A percentile compares a stretch with the other conserved stretches of the same genome.
Conservation (phyloP, 2,113 vertebrate species). For the Dolichallabes microphthalmus region DNA sequence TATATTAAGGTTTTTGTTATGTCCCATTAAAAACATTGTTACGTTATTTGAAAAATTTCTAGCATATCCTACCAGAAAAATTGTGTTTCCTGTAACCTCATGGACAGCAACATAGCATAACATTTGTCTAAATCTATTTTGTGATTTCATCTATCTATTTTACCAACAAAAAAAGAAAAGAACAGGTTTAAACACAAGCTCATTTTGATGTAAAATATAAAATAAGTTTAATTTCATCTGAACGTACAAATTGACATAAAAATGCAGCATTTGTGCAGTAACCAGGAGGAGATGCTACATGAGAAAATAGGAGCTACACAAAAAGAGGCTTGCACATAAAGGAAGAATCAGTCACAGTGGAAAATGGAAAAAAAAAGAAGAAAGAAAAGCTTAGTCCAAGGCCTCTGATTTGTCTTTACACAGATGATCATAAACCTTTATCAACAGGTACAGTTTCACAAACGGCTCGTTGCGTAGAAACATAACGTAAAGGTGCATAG, state of each 20-base stretch:
- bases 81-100: neutral
- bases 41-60: neutral
- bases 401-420: constrained; percentile 34
- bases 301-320: constrained; percentile 33
- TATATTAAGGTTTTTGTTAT: neutral
- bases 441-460: neutral
- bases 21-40: neutral
- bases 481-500: neutral
- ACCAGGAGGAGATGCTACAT: constrained; percentile 46
- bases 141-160: neutral
- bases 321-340: constrained; percentile 25
- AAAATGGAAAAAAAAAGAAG: neutral
- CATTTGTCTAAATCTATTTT: neutral
- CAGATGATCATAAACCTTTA: constrained; percentile 25
- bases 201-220: constrained; percentile 56
- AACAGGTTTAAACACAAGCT: neutral
- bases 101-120: neutral
- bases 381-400: constrained; percentile 22
- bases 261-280: constrained; percentile 59
- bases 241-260: constrained; percentile 57
- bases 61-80: neutral
- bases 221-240: constrained; percentile 53
- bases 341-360: constrained; percentile 27
- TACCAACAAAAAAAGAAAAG: neutral
- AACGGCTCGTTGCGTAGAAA: neutral